Conservation (phyloP, 2,113 vertebrate genomes). For the Dipodomys spectabilis region DNA sequence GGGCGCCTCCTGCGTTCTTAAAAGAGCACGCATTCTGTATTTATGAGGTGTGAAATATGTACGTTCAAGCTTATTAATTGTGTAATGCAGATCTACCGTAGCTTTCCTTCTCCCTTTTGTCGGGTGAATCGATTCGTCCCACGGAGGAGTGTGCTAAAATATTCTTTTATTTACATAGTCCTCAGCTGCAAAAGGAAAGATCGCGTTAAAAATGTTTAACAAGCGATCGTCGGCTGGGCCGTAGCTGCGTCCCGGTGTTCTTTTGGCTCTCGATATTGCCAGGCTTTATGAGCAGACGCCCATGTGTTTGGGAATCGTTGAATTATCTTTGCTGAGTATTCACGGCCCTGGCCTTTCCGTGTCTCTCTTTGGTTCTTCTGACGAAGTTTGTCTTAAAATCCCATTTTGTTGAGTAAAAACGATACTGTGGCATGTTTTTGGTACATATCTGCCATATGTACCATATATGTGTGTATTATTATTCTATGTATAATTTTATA, state of each 20-base stretch:
- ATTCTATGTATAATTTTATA: too few species aligned
- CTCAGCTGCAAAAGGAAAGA: not conserved
- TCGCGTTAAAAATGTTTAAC: too few species aligned
- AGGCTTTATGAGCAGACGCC: not conserved
- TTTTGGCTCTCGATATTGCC: not conserved
- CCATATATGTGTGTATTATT: too few species aligned
- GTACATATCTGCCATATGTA: not conserved
- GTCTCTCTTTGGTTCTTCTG: not conserved
- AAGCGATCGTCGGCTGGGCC: not conserved
- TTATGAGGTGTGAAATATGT: slow-evolving; percentile 67
- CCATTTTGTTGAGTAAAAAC: not conserved
- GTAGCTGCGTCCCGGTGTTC: not conserved
- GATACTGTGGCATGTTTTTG: not conserved
- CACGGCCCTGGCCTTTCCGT: not conserved
- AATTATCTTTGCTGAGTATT: not conserved
- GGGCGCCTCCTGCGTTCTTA: slow-evolving; percentile 52
- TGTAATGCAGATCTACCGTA: slow-evolving; percentile 51
- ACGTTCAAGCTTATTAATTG: slow-evolving; percentile 59
- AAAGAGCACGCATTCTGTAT: slow-evolving; percentile 61
- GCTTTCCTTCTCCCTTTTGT: slow-evolving; percentile 14
- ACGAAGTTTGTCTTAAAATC: slow-evolving; percentile 23
- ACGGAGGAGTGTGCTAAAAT: slow-evolving; percentile 28
- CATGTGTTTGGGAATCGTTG: not conserved
- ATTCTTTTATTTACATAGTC: too few species aligned
- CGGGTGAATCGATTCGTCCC: slow-evolving; percentile 43